Evolutionary conservation across 2,797 vertebrate species (phyloP), one percentile per base, ranked within the genome.

Genomic region (Remorina albescens): DNA sequence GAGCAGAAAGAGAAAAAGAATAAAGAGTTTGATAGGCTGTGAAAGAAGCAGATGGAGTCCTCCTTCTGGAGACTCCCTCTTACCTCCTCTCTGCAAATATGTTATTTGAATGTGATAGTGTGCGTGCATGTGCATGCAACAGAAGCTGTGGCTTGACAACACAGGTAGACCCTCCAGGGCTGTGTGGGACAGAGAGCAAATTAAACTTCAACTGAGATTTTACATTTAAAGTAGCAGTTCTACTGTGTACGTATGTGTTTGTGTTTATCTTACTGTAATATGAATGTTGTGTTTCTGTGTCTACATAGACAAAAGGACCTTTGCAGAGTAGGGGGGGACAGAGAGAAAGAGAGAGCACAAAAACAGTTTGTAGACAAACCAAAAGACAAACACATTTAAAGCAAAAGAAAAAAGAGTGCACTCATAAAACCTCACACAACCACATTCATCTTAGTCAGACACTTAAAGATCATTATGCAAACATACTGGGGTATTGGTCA

Each of bases 1-100:
- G 42, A 12, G 30, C 47, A 30, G 44, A 49, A 28, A 61, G 36
- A 56, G 30, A 57, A 47, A 60, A n/a, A 47, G 25, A 51, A 21
- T 44, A 5, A 65, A 50, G 58, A 2, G 15, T 39, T 8, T 47
- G 28, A 56, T 34, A 46, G 63, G 26, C 53, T 15, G 47, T 56
- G 59, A 58, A 62, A 9, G 2, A 62, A 71, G 58, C 50, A 25
- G 56, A 81, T 67, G 34, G 55, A 71, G 56, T 80, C 54, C 74
- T 85, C 79, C 79, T 73, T 46, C 37, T 81, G 84, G 76, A 86
- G 89, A 84, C 81, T 86, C 74, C 87, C 80, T 76, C 71, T 23
- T 54, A 49, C 53, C 85, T 83, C 81, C 86, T 86, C 39, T 82
- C 64, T 67, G 39, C 44, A 63, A 74, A 63, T 28, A 19, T 9